A percentile compares a stretch with the other conserved stretches of the same genome.
phyloP scores from a whole-genome alignment of 2,113 vertebrate species.

The Ammodramus savannarum region DNA sequence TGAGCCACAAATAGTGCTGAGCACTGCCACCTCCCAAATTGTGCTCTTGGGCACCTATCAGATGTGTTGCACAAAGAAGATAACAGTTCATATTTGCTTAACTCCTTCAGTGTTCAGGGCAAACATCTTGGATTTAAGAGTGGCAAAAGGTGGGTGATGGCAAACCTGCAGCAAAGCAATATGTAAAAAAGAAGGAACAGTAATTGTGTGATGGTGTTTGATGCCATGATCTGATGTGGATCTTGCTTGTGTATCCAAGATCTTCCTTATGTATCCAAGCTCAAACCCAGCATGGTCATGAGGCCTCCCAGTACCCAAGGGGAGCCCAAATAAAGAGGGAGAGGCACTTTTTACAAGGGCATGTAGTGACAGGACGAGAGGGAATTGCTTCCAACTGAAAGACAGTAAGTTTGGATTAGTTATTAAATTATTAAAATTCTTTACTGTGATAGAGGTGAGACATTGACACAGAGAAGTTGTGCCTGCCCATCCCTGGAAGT shows the following conservation, averaged over 20 bases:
- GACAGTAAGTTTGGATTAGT: not conserved
- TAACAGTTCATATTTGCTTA: not conserved
- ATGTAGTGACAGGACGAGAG: not conserved
- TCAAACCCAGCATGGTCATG: not conserved
- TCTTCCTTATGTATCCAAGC: not conserved
- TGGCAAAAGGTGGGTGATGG: not conserved
- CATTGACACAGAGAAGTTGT: not conserved
- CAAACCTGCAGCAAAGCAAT: not conserved
- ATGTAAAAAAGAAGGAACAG: not conserved
- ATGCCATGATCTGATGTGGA: not conserved
- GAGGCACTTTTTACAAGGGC: not conserved
- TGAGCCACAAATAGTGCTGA: constrained; percentile 23
- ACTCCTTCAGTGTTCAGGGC: not conserved
- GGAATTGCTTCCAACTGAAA: not conserved
- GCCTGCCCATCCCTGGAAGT: not conserved
- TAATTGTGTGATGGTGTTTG: not conserved
- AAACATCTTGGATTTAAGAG: not conserved
- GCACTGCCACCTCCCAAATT: not conserved
- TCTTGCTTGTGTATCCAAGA: too few relatives aligned
- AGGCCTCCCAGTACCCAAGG: rapidly evolving
- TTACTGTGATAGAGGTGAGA: not conserved
- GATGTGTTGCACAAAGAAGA: not conserved
- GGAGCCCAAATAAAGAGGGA: not conserved
- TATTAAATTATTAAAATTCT: not conserved
- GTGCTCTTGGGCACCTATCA: not conserved